These are phyloP conservation scores for Drosophila sordidula DNA, from an alignment of 2,888 invertebrate species.

Conservation along the genomic window DNA sequence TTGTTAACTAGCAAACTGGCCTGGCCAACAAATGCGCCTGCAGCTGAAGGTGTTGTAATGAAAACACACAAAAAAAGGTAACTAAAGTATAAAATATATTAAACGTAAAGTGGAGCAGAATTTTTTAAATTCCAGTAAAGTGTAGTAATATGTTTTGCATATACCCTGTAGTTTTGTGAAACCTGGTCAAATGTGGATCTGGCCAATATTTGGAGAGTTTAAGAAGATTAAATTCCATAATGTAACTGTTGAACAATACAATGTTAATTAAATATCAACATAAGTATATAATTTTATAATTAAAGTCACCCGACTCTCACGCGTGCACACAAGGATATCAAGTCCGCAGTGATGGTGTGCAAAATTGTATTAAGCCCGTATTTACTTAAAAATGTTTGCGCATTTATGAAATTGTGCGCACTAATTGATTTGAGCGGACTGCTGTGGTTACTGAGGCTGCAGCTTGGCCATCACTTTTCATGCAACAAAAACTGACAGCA, in stretches of 20 bases:
- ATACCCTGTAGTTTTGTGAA: too few species aligned
- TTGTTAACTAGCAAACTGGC: slow-evolving; percentile 41
- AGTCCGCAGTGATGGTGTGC: slow-evolving; percentile 1
- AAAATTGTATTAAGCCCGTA: slow-evolving; percentile 49
- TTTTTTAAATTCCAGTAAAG: not conserved
- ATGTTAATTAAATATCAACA: not conserved
- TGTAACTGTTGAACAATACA: not conserved
- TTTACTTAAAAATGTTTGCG: slow-evolving; percentile 57
- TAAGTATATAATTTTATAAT: slow-evolving; percentile 1
- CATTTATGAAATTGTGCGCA: slow-evolving; percentile 58
- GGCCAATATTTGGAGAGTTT: not conserved
- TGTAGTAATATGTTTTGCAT: too few species aligned
- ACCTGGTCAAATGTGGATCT: too few species aligned
- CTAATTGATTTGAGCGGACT: slow-evolving; percentile 63
- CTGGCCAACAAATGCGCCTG: slow-evolving; percentile 31
- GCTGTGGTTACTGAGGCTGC: slow-evolving; percentile 45
- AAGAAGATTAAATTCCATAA: not conserved
- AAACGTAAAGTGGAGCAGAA: not conserved
- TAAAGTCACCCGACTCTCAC: not conserved
- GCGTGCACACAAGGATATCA: not conserved
- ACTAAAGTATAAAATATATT: not conserved
- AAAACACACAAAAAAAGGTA: not conserved
- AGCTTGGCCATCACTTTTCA: slow-evolving; percentile 17
- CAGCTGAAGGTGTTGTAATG: slow-evolving; percentile 7
- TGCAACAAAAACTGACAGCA: not conserved